A percentile compares a stretch with the other conserved stretches of the same genome.
Conservation (phyloP, 2,113 vertebrate species). For the Pogona vitticeps region DNA sequence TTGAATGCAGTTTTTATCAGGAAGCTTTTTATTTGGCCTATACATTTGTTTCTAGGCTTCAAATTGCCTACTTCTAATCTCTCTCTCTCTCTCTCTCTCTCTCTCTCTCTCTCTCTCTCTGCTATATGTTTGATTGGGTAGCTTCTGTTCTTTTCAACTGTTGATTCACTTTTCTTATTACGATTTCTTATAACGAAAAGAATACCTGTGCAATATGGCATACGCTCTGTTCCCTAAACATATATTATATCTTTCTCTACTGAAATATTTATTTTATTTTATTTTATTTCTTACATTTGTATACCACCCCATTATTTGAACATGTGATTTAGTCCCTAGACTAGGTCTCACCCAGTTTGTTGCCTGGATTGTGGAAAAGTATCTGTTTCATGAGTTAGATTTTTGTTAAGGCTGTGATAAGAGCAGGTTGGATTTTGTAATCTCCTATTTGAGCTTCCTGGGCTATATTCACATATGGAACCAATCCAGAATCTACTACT, state of each 20-base stretch:
- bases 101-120: too few relatives aligned
- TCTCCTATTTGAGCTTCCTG: background rate
- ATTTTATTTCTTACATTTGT: too few relatives aligned
- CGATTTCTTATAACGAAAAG: background rate
- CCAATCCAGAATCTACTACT: conserved; percentile 12
- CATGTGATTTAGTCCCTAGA: too few relatives aligned
- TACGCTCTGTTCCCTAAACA: background rate
- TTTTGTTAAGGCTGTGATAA: background rate
- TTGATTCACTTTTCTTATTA: background rate
- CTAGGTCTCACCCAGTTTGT: too few relatives aligned
- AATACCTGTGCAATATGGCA: background rate
- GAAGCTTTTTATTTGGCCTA: background rate
- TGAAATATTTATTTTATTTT: too few relatives aligned
- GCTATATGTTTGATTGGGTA: background rate
- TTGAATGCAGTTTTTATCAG: background rate
- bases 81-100: too few relatives aligned
- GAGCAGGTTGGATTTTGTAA: background rate
- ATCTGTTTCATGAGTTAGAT: background rate
- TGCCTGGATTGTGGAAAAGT: background rate
- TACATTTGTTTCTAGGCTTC: background rate
- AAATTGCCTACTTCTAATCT: too few relatives aligned
- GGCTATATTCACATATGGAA: background rate
- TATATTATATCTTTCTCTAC: background rate
- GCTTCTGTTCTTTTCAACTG: background rate
- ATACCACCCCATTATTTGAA: too few relatives aligned